Evolutionary conservation across 37 sponge, comb jelly and placozoan species (phyloP).

Genomic region (Crambe crambe): DNA sequence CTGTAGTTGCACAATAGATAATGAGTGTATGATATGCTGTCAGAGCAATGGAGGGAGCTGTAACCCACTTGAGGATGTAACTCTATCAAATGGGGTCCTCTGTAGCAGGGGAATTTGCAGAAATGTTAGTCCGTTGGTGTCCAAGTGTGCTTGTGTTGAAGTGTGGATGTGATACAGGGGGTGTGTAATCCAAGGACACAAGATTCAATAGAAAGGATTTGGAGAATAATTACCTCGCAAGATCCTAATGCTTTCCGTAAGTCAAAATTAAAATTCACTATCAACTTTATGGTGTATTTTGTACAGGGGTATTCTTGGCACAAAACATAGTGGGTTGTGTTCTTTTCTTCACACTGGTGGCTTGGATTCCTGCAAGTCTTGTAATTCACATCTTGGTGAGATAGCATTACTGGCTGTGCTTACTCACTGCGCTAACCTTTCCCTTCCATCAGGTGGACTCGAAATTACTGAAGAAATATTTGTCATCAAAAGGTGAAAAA

Average conservation of each 20-base stretch:
- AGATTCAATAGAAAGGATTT: slow-evolving; percentile 18
- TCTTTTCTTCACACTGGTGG: slow-evolving; percentile 8
- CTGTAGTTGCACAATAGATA: not conserved
- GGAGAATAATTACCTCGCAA: slow-evolving; percentile 8
- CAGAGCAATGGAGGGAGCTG: not conserved
- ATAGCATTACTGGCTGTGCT: no score
- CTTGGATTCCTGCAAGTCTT: slow-evolving; percentile 12
- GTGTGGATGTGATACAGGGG: not conserved
- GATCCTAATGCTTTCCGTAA: slow-evolving; percentile 31
- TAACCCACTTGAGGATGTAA: no score
- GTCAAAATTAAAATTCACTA: not conserved
- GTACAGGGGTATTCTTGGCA: slow-evolving; percentile 3
- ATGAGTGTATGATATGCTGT: slow-evolving; percentile 15
- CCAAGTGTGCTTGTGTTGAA: not conserved
- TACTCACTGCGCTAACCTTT: no score
- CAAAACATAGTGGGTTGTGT: slow-evolving; percentile 45
- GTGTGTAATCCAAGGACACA: not conserved
- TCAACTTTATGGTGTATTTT: not conserved
- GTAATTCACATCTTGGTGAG: slow-evolving; percentile 30
- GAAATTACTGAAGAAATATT: no score
- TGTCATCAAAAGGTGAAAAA: no score
- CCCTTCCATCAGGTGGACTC: no score
- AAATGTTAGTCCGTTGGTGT: slow-evolving; percentile 1
- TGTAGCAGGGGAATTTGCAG: not conserved
- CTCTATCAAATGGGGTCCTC: slow-evolving; percentile 7